phyloP scores from a whole-genome alignment of 2,113 vertebrate species.

The Anarrhichthys ocellatus region DNA sequence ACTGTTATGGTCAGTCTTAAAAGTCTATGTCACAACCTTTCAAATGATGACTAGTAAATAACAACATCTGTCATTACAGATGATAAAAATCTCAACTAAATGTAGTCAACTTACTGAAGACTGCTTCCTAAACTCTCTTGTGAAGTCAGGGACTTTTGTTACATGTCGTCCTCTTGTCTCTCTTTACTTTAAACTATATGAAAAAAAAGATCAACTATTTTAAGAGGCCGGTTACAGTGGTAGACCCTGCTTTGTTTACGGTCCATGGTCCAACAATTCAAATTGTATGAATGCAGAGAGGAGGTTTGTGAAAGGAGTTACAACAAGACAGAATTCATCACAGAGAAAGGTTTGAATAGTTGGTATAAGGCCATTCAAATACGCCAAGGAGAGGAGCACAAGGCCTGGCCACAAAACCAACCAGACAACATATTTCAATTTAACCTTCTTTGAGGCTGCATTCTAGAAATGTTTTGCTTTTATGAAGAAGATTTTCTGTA shows the following conservation, averaged over 20 bases:
- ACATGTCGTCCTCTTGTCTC: not conserved
- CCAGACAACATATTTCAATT: not conserved
- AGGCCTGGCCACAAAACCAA: not conserved
- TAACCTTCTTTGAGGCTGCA: not conserved
- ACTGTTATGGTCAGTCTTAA: not conserved
- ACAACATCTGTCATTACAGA: not conserved
- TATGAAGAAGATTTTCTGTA: not conserved
- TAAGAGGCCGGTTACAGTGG: not conserved
- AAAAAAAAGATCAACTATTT: not conserved
- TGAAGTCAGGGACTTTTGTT: not conserved
- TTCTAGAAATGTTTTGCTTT: conserved; percentile 8
- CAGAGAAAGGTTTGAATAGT: conserved; percentile 8
- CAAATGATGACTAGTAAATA: not conserved
- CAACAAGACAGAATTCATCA: not conserved
- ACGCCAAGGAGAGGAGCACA: not conserved
- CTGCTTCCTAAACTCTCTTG: not conserved
- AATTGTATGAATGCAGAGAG: not conserved
- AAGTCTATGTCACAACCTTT: not conserved
- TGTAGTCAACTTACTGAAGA: not conserved
- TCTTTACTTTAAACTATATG: not conserved
- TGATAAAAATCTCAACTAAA: not conserved
- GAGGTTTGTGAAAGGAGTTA: not conserved
- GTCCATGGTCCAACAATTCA: not conserved
- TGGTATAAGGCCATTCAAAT: not conserved
- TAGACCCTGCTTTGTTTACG: not conserved